phyloP scores from a whole-genome alignment of 1,140 invertebrate genomes.

The Habropoda laboriosa region DNA sequence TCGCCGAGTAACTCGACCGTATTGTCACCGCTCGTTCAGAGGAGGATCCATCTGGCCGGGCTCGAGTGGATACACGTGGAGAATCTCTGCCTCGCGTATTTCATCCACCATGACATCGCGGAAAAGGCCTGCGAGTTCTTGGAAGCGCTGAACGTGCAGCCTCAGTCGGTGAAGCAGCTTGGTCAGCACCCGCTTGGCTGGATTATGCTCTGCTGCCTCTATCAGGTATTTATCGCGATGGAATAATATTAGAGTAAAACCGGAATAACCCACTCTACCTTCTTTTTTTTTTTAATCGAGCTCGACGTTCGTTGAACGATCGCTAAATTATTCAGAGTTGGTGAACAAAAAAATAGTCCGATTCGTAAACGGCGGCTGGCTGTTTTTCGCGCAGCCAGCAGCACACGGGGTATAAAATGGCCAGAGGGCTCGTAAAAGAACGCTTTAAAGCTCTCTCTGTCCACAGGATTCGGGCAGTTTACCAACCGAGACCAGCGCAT shows the following conservation, averaged over 20 bases:
- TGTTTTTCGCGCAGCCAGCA: too few relatives aligned
- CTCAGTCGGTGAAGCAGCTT: conserved; percentile 75
- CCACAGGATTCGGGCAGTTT: conserved; percentile 71
- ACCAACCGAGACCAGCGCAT: conserved; percentile 72
- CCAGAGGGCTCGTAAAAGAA: background rate
- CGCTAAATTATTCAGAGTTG: too few relatives aligned
- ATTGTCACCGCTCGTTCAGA: conserved; percentile 77
- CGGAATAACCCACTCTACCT: too few relatives aligned
- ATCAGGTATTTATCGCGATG: conserved; percentile 72
- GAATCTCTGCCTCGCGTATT: conserved; percentile 80
- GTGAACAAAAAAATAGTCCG: background rate
- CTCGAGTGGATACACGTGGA: conserved; percentile 83
- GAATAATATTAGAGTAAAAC: background rate
- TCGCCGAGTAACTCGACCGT: conserved; percentile 71
- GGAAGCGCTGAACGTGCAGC: conserved; percentile 72
- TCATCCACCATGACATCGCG: conserved; percentile 78
- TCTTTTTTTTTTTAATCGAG: too few relatives aligned
- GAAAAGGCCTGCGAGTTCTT: conserved; percentile 75
- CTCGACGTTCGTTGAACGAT: background rate
- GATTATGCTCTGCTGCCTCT: conserved; percentile 82
- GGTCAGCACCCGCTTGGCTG: conserved; percentile 83
- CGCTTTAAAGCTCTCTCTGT: background rate
- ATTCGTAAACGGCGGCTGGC: too few relatives aligned
- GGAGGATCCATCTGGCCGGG: conserved; percentile 81
- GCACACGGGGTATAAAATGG: background rate